Evolutionary conservation across 2,113 vertebrate genomes (phyloP).

Genomic region (Riparia riparia): DNA sequence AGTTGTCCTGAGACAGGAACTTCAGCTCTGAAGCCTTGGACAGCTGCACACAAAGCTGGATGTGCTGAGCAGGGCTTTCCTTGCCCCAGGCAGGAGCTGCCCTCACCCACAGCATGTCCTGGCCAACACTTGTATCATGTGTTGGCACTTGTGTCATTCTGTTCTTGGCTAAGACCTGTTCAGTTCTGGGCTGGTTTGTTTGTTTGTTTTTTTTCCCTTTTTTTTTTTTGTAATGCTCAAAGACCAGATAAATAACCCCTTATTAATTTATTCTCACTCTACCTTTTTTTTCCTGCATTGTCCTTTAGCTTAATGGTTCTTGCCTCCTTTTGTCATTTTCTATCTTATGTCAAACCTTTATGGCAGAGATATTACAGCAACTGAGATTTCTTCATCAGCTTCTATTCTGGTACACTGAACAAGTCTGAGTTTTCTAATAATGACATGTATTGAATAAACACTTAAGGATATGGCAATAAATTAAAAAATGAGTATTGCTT

Average conservation of each 20-base stretch:
- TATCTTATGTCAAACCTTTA: background rate
- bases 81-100: background rate
- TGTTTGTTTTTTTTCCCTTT: too few relatives aligned
- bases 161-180: fast-evolving
- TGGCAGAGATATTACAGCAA: background rate
- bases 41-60: background rate
- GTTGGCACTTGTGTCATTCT: background rate
- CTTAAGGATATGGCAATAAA: background rate
- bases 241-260: background rate
- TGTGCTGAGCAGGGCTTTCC: background rate
- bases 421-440: background rate
- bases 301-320: background rate
- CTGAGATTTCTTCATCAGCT: background rate
- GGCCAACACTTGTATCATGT: background rate
- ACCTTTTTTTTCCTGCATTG: background rate
- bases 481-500: background rate
- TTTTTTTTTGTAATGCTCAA: background rate
- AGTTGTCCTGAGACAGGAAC: background rate
- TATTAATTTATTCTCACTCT: background rate
- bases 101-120: background rate
- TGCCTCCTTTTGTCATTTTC: background rate
- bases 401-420: background rate
- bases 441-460: background rate
- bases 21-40: background rate
- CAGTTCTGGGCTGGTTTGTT: background rate